Conservation (phyloP, 2,888 invertebrate species). For the Cotesia congregata region DNA sequence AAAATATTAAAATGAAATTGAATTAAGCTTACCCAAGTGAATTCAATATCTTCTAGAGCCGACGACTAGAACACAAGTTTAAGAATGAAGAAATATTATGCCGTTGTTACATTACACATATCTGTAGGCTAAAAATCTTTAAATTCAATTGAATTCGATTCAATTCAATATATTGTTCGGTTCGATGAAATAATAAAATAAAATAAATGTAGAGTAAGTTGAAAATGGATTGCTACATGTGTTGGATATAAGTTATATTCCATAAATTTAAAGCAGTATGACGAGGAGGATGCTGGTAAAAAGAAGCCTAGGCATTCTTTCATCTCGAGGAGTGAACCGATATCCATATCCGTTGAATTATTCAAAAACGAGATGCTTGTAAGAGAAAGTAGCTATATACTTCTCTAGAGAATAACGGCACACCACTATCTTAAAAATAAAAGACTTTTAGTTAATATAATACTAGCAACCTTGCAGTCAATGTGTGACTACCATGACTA, state of each 20-base stretch:
- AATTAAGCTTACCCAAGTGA: too few species aligned
- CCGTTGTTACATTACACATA: too few species aligned
- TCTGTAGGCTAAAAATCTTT: not conserved
- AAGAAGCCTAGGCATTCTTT: slow-evolving; percentile 15
- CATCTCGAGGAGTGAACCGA: slow-evolving; percentile 27
- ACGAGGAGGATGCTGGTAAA: not conserved
- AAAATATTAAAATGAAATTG: too few species aligned
- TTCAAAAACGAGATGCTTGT: slow-evolving; percentile 42
- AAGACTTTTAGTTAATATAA: too few species aligned
- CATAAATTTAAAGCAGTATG: slow-evolving; percentile 21
- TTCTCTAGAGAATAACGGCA: slow-evolving; percentile 8
- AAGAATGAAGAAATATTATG: too few species aligned
- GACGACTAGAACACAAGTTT: too few species aligned
- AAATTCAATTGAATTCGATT: not conserved
- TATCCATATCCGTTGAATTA: slow-evolving; percentile 44
- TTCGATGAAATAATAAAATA: slow-evolving; percentile 10
- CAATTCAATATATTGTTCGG: not conserved
- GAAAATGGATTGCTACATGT: slow-evolving; percentile 32
- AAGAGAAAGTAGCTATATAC: slow-evolving; percentile 24
- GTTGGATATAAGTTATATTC: slow-evolving; percentile 13
- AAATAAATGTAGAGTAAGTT: slow-evolving; percentile 21
- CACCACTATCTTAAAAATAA: not conserved
- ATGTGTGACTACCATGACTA: too few species aligned
- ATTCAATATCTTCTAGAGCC: too few species aligned
- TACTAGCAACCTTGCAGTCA: too few species aligned